Evolutionary conservation across 2,797 vertebrate species (phyloP), one percentile per base, ranked within the genome.

Genomic region (Sphenodon punctatus): DNA sequence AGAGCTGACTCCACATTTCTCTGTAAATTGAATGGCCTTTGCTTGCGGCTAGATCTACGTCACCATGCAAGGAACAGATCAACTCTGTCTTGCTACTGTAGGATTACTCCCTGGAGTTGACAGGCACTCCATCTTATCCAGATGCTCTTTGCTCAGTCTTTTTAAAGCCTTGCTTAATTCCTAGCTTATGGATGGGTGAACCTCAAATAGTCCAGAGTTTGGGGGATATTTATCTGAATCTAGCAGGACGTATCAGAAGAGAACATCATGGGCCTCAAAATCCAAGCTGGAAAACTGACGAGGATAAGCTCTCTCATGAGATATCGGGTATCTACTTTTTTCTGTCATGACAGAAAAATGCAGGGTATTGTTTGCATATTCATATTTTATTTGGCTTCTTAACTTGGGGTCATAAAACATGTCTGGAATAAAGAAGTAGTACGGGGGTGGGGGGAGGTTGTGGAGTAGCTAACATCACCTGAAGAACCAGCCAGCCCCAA

Each of bases 101-200:
- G 88, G 75, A 68, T 86, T 59, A 27, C 71, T 92, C 82, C 80
- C 87, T 61, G 58, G 4, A 76, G 85, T 4, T 88, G 93, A 89
- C 92, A 92, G 83, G 49, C 2, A 3, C 71, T 92, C 77, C 1
- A 1, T 89, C 75, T 93, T 48, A 83, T 82, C 92, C 84, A 78
- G 80, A 64, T 41, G 67, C 1, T 16, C 75, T 88, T 65, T 79
- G 67, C 16, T 66, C 74, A 68, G 67, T 80, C 80, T 87, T 89
- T 89, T 80, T 89, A 92, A 90, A 93, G 82, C 67, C 87, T 78
- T 88, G 41, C 78, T 86, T 89, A 88, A 86, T 78, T 87, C 85
- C 51, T 61, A 27, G 71, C 88, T 88, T 78, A 88, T 67, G 82
- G 84, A 68, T 77, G 84, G 75, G 72, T 82, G 78, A 83, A 64